Base-by-base conservation (phyloP, 2,888 invertebrate genomes). In the Sminthurides aquaticus region DNA sequence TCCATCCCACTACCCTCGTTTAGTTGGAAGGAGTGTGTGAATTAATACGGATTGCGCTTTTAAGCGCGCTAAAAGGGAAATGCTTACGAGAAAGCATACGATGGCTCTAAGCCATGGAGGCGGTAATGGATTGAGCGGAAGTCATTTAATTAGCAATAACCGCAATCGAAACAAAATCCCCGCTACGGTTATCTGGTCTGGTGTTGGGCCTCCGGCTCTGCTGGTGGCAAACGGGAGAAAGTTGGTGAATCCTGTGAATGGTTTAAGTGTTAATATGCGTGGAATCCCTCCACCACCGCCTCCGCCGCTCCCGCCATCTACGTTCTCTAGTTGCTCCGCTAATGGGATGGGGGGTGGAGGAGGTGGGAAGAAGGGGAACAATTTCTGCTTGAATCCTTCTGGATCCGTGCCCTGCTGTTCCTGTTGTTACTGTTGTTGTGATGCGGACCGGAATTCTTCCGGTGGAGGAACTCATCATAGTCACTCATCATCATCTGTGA, bases 181-280 rank as follows among this genome's bases (percentile, higher is more conserved):
- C 15, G 67, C 67, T 24, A 60, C 67, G 2, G 69, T 69, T 0
- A 55, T 71, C 0, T 71, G 71, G 71, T 67, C 67, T 15, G 67
- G 67, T 3, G 15, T 67, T 1, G 63, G 60, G n/a, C 63, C 60
- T 34, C 57, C 60, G 3, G 49, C 59, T 15, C 48, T 56, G 0
- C 26, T 65, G 3, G 18, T 65, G 1, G 52, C 61, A 22, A 60
- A 60, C 24, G 64, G 60, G 5, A 49, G 73, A 49, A 73, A 73
- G 66, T 69, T 73, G 57, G 73, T 73, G 60, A 73, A 73, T 66
- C 73, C 73, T 15, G 73, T 73, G 67, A 73, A 71, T 62, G 73
- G 69, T 24, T 57, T 73, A 15, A 29, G 55, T 49, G 43, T 64
- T 1, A 64, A 59, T 29, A 64, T 64, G 29, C 1, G 71, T 63